A percentile compares a stretch with the other conserved stretches of the same genome.
These are phyloP conservation scores for Sthenelais limicola DNA, from an alignment of 2,888 invertebrate genomes.

Conservation along the genomic window DNA sequence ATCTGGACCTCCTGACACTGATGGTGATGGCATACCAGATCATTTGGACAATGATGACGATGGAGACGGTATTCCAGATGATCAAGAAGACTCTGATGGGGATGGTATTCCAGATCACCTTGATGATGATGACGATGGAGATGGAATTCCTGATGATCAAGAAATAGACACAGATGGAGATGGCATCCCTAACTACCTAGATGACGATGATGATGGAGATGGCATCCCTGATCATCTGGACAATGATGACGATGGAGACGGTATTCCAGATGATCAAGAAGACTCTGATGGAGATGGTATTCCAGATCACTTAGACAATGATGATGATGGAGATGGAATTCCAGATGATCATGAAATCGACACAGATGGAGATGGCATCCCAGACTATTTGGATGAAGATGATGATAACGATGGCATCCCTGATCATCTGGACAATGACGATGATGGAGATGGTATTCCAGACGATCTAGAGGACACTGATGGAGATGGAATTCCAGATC, in stretches of 20 bases:
- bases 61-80: conserved; percentile 66
- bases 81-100: conserved; percentile 53
- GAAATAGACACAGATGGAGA: conserved; percentile 56
- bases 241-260: conserved; percentile 65
- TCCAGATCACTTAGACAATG: conserved; percentile 53
- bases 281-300: conserved; percentile 65
- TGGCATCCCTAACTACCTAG: conserved; percentile 49
- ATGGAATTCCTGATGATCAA: conserved; percentile 60
- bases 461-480: conserved; percentile 55
- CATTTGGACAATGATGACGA: conserved; percentile 50
- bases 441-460: conserved; percentile 51
- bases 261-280: conserved; percentile 62
- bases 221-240: conserved; percentile 55
- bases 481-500: conserved; percentile 58
- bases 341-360: conserved; percentile 58
- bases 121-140: conserved; percentile 58
- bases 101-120: conserved; percentile 51
- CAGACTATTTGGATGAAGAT: conserved; percentile 58
- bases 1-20: conserved; percentile 60
- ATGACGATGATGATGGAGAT: conserved; percentile 50
- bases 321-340: conserved; percentile 59
- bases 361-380: conserved; percentile 55
- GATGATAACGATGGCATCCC: conserved; percentile 64
- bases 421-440: conserved; percentile 62
- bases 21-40: conserved; percentile 66